phyloP scores from a whole-genome alignment of 2,888 invertebrate genomes.

The Agriopis marginaria region DNA sequence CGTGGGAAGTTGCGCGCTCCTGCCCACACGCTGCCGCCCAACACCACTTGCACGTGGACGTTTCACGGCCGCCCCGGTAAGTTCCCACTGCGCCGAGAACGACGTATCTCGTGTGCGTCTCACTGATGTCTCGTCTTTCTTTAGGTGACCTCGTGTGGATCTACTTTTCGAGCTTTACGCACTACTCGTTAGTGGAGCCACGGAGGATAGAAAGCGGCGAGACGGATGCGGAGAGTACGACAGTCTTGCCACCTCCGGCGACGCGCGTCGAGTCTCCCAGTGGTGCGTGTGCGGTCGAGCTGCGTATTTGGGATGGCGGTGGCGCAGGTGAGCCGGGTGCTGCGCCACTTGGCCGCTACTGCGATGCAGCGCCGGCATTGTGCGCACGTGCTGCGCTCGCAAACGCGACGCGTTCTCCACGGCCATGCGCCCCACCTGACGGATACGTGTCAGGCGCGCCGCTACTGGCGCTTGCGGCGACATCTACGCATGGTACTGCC shows the following conservation, averaged over 20 bases:
- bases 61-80: constrained; percentile 91
- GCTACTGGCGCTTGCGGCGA: constrained; percentile 74
- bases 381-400: constrained; percentile 93
- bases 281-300: constrained; percentile 88
- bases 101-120: no score
- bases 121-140: neutral
- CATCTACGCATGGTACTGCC: constrained; percentile 90
- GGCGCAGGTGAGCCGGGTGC: constrained; percentile 78
- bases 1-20: constrained; percentile 92
- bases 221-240: constrained; percentile 68
- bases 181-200: constrained; percentile 89
- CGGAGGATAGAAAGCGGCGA: constrained; percentile 84
- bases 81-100: constrained; percentile 3
- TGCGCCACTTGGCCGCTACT: constrained; percentile 88
- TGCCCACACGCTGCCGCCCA: constrained; percentile 93
- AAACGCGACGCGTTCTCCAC: constrained; percentile 90
- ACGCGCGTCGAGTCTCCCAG: constrained; percentile 40
- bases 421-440: constrained; percentile 92
- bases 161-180: constrained; percentile 94
- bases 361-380: constrained; percentile 91
- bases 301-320: constrained; percentile 92
- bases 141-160: constrained; percentile 93
- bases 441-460: constrained; percentile 89
- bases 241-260: constrained; percentile 41
- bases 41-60: constrained; percentile 94